These are phyloP conservation scores for Prunella himalayana DNA, from an alignment of 2,113 vertebrate genomes.

Conservation along the genomic window DNA sequence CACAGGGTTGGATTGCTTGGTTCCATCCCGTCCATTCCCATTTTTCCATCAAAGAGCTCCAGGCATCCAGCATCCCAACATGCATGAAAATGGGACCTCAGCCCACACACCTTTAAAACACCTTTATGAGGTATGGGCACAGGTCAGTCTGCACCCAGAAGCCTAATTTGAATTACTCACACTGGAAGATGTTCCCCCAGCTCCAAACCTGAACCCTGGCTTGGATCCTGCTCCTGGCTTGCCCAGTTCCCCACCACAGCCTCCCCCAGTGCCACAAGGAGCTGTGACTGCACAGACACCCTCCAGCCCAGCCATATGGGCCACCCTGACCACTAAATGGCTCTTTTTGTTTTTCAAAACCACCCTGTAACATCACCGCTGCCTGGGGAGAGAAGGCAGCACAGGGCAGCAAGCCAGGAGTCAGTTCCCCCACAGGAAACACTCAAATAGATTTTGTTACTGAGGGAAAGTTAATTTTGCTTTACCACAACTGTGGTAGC, in stretches of 20 bases:
- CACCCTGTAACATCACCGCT: neutral
- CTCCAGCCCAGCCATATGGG: neutral
- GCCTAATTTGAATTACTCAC: neutral
- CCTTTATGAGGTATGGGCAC: neutral
- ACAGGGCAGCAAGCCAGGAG: neutral
- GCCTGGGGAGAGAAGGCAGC: neutral
- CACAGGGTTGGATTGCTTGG: fast-evolving
- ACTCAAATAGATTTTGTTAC: neutral
- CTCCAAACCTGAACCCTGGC: neutral
- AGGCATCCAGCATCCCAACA: fast-evolving
- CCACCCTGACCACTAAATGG: neutral
- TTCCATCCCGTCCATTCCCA: neutral
- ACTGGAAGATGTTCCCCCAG: neutral
- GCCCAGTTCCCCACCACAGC: neutral
- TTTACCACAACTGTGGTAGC: neutral
- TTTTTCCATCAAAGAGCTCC: neutral
- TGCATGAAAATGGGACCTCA: fast-evolving
- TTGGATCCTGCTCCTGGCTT: neutral
- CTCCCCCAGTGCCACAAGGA: fast-evolving
- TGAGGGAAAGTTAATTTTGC: neutral
- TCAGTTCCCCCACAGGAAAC: neutral
- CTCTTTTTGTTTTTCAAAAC: neutral
- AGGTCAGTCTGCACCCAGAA: neutral
- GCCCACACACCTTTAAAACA: neutral
- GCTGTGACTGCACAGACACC: neutral